Evolutionary conservation across 2,113 vertebrate genomes (phyloP).

Genomic region (Platycercus adscitus): DNA sequence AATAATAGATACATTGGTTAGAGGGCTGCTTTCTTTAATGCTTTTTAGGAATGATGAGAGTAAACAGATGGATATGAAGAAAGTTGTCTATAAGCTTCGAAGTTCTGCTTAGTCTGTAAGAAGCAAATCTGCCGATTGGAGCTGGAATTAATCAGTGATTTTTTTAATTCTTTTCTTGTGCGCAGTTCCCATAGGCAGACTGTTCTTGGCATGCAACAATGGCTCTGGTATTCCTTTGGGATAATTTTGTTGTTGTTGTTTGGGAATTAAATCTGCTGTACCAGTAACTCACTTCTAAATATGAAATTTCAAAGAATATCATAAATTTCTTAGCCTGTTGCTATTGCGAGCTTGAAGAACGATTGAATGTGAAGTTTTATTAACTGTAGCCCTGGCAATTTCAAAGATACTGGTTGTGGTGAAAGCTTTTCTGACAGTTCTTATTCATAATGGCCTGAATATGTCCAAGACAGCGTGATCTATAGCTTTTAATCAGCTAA

Average conservation of each 20-base stretch:
- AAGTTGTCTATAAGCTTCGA: neutral
- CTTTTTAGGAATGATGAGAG: neutral
- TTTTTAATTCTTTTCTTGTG: neutral
- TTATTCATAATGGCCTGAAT: constrained; percentile 67
- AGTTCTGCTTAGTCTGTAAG: neutral
- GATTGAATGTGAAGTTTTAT: constrained; percentile 68
- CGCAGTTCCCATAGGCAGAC: neutral
- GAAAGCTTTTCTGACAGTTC: constrained; percentile 66
- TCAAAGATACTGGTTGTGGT: constrained; percentile 55
- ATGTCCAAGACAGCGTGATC: constrained; percentile 66
- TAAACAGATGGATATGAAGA: neutral
- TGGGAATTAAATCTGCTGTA: neutral
- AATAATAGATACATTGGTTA: neutral
- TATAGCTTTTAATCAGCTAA: constrained; percentile 79
- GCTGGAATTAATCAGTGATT: neutral
- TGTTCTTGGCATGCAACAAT: neutral
- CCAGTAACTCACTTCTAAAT: constrained; percentile 47
- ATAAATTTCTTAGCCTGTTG: constrained; percentile 41
- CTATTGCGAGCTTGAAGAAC: constrained; percentile 1
- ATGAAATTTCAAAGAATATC: constrained; percentile 52
- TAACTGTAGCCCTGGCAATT: constrained; percentile 71
- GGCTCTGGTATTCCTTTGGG: neutral
- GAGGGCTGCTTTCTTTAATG: neutral
- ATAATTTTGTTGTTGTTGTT: neutral
- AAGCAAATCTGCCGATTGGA: neutral